Base-by-base conservation (phyloP, 2,888 invertebrate genomes). In the Lepidochrysops patricia region DNA sequence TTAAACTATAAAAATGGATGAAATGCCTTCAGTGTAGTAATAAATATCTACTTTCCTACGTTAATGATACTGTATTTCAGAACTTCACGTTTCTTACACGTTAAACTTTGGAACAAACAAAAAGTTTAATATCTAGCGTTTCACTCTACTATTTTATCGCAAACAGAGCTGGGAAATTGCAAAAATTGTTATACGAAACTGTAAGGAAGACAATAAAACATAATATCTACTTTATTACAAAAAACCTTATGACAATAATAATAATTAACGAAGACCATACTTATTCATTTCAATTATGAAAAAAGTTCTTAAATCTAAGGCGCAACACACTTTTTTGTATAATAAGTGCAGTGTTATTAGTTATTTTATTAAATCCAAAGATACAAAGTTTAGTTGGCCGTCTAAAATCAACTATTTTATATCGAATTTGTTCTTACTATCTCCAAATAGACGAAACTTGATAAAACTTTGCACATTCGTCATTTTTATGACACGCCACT, bases 401-500 rank as follows among this genome's bases (percentile, higher is more conserved):
- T 13, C 13, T 37, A 13, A 34, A 34, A 37, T 5, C 4, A 12
- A 13, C 37, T 15, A 37, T 37, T n/a, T n/a, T n/a, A n/a, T n/a
- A n/a, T n/a, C n/a, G n/a, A n/a, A n/a, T 37, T 13, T 37, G 37
- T 37, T 61, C 60, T 63, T 68, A 64, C 64, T 68, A 65, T 67
- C 67, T 64, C 61, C 65, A 63, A 67, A 69, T 68, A 66, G 68
- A 68, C 63, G 66, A 67, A 64, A 65, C 64, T 58, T 62, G 50
- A 49, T 64, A 65, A 64, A 73, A 75, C 70, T 72, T 72, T 61
- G 62, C 62, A 63, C 71, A 69, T 78, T 69, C 71, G 72, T 77
- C 76, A 78, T 77, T 75, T 76, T 75, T 75, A 75, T 72, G 70
- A 66, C 70, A 63, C n/a, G 57, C 65, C 68, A 61, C 65, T 63